phyloP scores from a whole-genome alignment of 2,797 vertebrate genomes.

The Sebastes variabilis region DNA sequence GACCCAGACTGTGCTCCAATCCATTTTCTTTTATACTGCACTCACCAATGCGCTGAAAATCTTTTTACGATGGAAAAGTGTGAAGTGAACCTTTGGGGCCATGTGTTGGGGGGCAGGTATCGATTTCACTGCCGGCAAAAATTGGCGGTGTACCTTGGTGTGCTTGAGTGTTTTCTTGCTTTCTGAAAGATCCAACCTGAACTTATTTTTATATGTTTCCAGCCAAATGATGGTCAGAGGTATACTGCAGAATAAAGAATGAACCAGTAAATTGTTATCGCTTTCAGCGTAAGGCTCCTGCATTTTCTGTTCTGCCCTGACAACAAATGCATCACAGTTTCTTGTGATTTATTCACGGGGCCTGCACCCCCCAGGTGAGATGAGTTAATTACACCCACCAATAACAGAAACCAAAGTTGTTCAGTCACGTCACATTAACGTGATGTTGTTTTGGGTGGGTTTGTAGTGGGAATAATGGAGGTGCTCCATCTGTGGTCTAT shows the following conservation, averaged over 20 bases:
- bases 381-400: slow-evolving; percentile 63
- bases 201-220: slow-evolving; percentile 1
- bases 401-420: slow-evolving; percentile 56
- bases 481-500: not conserved
- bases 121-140: slow-evolving; percentile 37
- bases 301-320: not conserved
- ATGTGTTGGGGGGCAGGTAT: slow-evolving; percentile 20
- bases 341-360: slow-evolving; percentile 46
- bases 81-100: slow-evolving; percentile 23
- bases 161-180: slow-evolving; percentile 1
- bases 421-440: slow-evolving; percentile 64
- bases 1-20: slow-evolving; percentile 31
- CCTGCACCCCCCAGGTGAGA: slow-evolving; percentile 48
- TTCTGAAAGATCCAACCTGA: not conserved
- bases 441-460: slow-evolving; percentile 27
- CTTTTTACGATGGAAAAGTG: slow-evolving; percentile 27
- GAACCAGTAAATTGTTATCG: not conserved
- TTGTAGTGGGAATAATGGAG: slow-evolving; percentile 11
- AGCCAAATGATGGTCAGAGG: not conserved
- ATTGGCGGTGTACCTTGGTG: not conserved
- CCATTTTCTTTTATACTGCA: slow-evolving; percentile 47
- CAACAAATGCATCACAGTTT: slow-evolving; percentile 34
- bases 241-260: not conserved
- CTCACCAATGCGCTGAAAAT: slow-evolving; percentile 33
- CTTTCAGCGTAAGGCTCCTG: slow-evolving; percentile 3